Base-by-base conservation (phyloP, 2,797 vertebrate genomes). In the Nyctibius grandis region DNA sequence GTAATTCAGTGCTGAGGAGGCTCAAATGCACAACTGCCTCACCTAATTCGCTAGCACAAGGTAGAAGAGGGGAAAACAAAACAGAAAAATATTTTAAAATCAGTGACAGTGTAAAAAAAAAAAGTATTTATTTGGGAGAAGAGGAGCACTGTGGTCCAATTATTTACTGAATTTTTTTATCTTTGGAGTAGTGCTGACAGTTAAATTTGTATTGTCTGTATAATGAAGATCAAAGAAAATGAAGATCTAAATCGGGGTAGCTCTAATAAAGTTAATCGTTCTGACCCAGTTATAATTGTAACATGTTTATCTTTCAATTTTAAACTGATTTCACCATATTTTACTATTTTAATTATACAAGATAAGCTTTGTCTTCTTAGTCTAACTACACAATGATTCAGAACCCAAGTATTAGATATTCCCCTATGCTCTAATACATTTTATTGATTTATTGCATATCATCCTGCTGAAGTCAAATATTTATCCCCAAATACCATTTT, bases 101-200 rank as follows among this genome's bases (percentile, higher is more conserved):
- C 15, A 47, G 9, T 40, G 23, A 48, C 2, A 48, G 5, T n/a
- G 6, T 54, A 31, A 40, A n/a, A 50, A 73, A 53, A 64, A 40
- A 45, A 34, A 7, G 2, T 29, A 26, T 28, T 76, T 51, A n/a
- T 36, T 1, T 65, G 0, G 7, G 4, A 11, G 2, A 19, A 82
- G 81, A 67, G 4, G 8, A 85, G 0, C 4, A 20, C 7, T 72
- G 9, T 22, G 19, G 15, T 63, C 26, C 5, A 77, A 67, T 6
- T 36, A 0, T 36, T 73, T 54, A 57, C 59, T 78, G 61, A 63
- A 40, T 67, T 81, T 70, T 3, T 56, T 90, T 75, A 53, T 60
- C 12, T 16, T 78, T 70, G 47, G 40, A 86, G 15, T 18, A 73
- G 18, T 64, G n/a, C n/a, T 91, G 36, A 38, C 12, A 63, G 31